A percentile compares a stretch with the other conserved stretches of the same genome.
These are phyloP conservation scores for Athene cunicularia DNA, from an alignment of 2,113 vertebrate genomes.

Conservation along the genomic window DNA sequence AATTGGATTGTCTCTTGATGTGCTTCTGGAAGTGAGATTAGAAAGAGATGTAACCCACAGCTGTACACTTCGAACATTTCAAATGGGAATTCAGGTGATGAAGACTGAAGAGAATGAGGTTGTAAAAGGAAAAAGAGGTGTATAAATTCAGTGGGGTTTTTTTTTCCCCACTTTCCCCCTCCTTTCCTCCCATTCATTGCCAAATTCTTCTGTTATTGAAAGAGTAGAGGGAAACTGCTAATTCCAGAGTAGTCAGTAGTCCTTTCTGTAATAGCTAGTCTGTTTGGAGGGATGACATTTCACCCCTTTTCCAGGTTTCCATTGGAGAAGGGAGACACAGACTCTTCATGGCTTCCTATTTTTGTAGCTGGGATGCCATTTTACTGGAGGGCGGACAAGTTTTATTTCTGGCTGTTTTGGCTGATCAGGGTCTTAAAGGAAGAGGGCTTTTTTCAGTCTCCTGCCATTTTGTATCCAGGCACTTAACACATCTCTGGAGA, in stretches of 20 bases:
- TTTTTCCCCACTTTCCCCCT: not conserved
- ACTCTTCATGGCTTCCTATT: not conserved
- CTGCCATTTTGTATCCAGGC: not conserved
- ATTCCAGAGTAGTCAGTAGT: not conserved
- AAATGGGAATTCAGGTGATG: not conserved
- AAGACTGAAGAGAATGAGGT: not conserved
- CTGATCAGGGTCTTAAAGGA: not conserved
- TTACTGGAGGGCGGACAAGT: not conserved
- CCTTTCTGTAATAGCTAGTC: not conserved
- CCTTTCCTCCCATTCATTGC: not conserved
- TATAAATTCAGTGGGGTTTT: not conserved
- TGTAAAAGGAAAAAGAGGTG: not conserved
- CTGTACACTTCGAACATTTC: not conserved
- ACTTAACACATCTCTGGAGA: not conserved
- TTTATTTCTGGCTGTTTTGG: not conserved
- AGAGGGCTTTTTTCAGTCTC: not conserved
- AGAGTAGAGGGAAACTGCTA: not conserved
- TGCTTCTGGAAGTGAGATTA: slow-evolving; percentile 6
- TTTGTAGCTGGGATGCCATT: not conserved
- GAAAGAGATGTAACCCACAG: not conserved
- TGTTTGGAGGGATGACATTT: not conserved
- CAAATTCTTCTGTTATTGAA: not conserved
- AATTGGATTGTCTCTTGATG: not conserved
- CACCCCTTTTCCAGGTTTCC: not conserved
- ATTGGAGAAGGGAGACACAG: not conserved